Evolutionary conservation across 2,113 vertebrate species (phyloP).

Genomic region (Ahaetulla prasina): DNA sequence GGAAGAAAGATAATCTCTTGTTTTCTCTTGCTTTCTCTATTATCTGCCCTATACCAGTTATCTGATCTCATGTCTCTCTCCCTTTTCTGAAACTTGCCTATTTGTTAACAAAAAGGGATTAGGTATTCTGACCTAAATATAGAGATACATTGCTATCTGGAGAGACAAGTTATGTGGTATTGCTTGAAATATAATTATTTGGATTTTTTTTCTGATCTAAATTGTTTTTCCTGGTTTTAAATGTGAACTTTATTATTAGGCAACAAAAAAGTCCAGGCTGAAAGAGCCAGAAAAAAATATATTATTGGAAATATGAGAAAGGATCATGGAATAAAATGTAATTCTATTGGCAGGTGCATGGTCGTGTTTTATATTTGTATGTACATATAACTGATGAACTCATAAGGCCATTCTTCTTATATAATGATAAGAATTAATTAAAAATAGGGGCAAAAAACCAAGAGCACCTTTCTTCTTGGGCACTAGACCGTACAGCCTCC

Average conservation of each 20-base stretch:
- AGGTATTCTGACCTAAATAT: not conserved
- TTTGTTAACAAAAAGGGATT: not conserved
- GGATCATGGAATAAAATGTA: not conserved
- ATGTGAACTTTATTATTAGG: conserved; percentile 33
- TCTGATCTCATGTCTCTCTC: not conserved
- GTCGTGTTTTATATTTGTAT: conserved; percentile 13
- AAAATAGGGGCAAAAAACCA: not conserved
- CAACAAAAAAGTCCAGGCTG: conserved; percentile 6
- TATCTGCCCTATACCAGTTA: not conserved
- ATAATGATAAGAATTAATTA: not conserved
- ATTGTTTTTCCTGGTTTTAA: conserved; percentile 12
- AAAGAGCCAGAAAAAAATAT: not conserved
- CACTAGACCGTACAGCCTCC: not conserved
- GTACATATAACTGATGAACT: not conserved
- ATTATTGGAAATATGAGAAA: not conserved
- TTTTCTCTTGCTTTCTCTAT: not conserved
- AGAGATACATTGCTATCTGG: not conserved
- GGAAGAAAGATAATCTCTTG: not conserved
- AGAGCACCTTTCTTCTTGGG: not conserved
- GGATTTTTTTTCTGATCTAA: conserved; percentile 38
- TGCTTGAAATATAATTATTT: conserved; percentile 15
- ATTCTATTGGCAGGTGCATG: not conserved
- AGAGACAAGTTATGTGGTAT: not conserved
- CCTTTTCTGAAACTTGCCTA: not conserved
- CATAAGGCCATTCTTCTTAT: not conserved